These are phyloP conservation scores for Sebastes matsubarae DNA, from an alignment of 2,797 vertebrate genomes.

Conservation along the genomic window DNA sequence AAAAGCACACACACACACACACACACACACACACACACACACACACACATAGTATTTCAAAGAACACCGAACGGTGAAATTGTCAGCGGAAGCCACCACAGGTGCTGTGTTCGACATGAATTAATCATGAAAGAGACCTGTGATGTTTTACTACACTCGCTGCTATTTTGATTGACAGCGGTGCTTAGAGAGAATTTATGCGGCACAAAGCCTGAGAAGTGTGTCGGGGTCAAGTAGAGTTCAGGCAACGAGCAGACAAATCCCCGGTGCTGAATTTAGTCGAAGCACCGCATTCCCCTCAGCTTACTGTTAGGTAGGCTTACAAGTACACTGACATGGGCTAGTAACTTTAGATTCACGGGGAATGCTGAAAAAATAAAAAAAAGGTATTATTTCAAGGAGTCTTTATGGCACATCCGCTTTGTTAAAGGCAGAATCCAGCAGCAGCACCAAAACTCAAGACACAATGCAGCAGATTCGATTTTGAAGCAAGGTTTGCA, in stretches of 20 bases:
- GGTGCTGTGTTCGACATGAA: conserved; percentile 78
- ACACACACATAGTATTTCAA: conserved; percentile 51
- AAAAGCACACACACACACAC: conserved; percentile 20
- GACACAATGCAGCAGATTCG: background rate
- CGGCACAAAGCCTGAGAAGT: conserved; percentile 67
- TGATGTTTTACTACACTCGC: conserved; percentile 73
- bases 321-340: conserved; percentile 13
- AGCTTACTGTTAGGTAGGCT: conserved; percentile 16
- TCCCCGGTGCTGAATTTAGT: conserved; percentile 43
- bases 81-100: conserved; percentile 72
- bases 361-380: background rate
- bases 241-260: conserved; percentile 58
- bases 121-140: conserved; percentile 79
- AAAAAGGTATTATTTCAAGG: conserved; percentile 15
- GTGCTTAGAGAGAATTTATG: conserved; percentile 68
- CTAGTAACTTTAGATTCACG: conserved; percentile 29
- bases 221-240: conserved; percentile 75
- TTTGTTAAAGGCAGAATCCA: background rate
- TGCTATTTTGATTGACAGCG: conserved; percentile 76
- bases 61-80: conserved; percentile 52
- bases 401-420: background rate
- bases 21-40: conserved; percentile 7
- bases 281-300: conserved; percentile 22
- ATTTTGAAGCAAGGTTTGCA: background rate
- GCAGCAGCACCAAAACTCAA: background rate